Percentiles rank a stretch among this genome's conserved stretches.
phyloP scores from a whole-genome alignment of 2,113 vertebrate genomes.

The Leptobrachium ailaonicum region DNA sequence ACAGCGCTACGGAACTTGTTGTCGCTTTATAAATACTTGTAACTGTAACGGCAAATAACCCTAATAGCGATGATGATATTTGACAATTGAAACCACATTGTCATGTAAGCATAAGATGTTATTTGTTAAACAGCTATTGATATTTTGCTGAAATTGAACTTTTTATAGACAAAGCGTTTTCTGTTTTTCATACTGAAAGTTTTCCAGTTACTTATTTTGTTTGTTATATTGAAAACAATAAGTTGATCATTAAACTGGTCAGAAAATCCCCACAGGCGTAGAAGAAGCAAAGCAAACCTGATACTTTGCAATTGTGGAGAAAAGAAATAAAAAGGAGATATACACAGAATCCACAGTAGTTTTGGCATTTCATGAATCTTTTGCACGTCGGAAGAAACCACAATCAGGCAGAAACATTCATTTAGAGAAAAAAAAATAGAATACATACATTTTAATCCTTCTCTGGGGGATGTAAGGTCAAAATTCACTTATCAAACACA shows the following conservation, averaged over 20 bases:
- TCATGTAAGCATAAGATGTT: too few relatives aligned
- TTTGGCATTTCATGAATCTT: background rate
- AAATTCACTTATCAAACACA: too few relatives aligned
- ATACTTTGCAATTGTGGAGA: background rate
- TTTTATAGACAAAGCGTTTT: constrained; percentile 22
- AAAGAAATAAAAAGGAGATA: background rate
- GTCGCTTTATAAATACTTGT: too few relatives aligned
- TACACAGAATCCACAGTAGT: background rate
- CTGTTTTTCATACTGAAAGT: constrained; percentile 4
- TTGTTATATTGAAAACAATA: constrained; percentile 23
- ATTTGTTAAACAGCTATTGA: too few relatives aligned
- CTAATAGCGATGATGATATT: too few relatives aligned
- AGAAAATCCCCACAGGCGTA: constrained; percentile 1
- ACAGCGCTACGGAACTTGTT: too few relatives aligned
- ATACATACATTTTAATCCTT: background rate
- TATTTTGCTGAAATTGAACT: constrained; percentile 13
- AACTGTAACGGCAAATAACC: too few relatives aligned
- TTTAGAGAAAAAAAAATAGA: background rate
- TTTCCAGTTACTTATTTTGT: background rate
- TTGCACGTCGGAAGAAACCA: background rate
- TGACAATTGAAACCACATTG: too few relatives aligned
- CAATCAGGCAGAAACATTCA: too few relatives aligned
- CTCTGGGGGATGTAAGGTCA: background rate
- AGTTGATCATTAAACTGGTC: constrained; percentile 14
- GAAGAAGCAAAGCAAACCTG: background rate